These are phyloP conservation scores for Cyprinodon diabolis DNA, from an alignment of 2,797 vertebrate genomes.

Conservation along the genomic window DNA sequence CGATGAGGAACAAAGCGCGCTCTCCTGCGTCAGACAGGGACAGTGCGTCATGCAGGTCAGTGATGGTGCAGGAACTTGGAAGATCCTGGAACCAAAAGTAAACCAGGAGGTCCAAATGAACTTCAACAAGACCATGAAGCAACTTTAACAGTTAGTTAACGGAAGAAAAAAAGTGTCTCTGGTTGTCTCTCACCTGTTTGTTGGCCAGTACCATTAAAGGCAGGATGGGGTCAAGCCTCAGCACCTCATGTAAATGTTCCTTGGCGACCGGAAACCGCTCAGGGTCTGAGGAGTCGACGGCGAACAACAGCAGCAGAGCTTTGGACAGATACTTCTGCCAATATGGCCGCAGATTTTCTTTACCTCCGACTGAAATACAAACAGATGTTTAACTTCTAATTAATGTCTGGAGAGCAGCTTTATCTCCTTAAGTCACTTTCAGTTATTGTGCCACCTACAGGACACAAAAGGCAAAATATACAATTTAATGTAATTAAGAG, in stretches of 20 bases:
- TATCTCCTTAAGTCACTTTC: background rate
- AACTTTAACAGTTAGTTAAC: background rate
- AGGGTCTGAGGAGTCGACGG: slow-evolving; percentile 88
- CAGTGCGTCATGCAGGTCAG: slow-evolving; percentile 89
- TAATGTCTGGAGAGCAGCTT: background rate
- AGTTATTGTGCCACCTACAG: background rate
- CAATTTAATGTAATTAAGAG: background rate
- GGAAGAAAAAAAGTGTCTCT: slow-evolving; percentile 7
- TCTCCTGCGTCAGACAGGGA: slow-evolving; percentile 84
- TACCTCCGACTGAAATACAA: slow-evolving; percentile 85
- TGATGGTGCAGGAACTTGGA: slow-evolving; percentile 84
- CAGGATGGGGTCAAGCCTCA: slow-evolving; percentile 79
- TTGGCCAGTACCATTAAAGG: slow-evolving; percentile 93
- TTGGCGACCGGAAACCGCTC: slow-evolving; percentile 86
- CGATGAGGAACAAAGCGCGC: slow-evolving; percentile 88
- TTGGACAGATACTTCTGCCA: slow-evolving; percentile 87
- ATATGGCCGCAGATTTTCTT: slow-evolving; percentile 84
- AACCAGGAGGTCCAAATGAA: background rate
- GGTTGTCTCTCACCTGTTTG: slow-evolving; percentile 88
- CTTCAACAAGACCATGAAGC: background rate
- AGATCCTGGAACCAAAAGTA: slow-evolving; percentile 83
- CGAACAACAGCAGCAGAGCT: slow-evolving; percentile 88
- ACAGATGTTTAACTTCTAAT: background rate
- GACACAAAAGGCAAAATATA: background rate
- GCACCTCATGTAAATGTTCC: slow-evolving; percentile 85